Evolutionary conservation across 1,140 invertebrate species (phyloP).

Genomic region (Hypsibius dujardini): DNA sequence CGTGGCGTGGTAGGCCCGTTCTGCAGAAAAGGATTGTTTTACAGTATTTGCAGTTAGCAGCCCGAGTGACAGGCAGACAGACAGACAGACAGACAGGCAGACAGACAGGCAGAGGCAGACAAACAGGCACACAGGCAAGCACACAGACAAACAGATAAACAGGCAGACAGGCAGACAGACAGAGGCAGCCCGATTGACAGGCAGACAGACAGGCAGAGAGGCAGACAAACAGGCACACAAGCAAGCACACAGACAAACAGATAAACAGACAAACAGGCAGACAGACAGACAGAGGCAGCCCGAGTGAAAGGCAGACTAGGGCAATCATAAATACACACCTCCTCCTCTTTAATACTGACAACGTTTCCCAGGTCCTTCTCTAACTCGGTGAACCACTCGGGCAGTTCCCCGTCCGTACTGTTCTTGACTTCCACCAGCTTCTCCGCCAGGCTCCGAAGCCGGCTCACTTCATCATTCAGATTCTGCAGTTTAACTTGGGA

Average conservation of each 20-base stretch:
- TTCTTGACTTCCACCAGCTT: neutral
- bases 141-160: neutral
- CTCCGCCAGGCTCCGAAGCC: neutral
- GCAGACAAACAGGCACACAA: too few relatives aligned
- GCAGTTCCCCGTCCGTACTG: neutral
- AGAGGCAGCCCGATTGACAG: neutral
- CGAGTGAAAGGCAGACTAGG: too few relatives aligned
- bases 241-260: too few relatives aligned
- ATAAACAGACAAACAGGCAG: too few relatives aligned
- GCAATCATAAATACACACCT: neutral
- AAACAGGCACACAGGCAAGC: neutral
- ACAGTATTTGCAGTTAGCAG: neutral
- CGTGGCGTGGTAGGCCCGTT: neutral
- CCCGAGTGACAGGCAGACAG: neutral
- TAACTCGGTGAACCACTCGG: neutral
- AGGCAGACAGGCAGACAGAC: neutral
- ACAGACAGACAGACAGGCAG: neutral
- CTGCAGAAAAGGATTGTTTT: neutral
- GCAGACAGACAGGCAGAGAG: too few relatives aligned
- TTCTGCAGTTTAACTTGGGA: conserved; percentile 6
- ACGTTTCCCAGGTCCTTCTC: conserved; percentile 5
- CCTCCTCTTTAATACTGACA: neutral
- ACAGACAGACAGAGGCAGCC: too few relatives aligned
- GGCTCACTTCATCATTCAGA: conserved; percentile 1
- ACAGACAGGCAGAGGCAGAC: neutral